Evolutionary conservation across 2,888 invertebrate species (phyloP).

Genomic region (Luperina testacea): DNA sequence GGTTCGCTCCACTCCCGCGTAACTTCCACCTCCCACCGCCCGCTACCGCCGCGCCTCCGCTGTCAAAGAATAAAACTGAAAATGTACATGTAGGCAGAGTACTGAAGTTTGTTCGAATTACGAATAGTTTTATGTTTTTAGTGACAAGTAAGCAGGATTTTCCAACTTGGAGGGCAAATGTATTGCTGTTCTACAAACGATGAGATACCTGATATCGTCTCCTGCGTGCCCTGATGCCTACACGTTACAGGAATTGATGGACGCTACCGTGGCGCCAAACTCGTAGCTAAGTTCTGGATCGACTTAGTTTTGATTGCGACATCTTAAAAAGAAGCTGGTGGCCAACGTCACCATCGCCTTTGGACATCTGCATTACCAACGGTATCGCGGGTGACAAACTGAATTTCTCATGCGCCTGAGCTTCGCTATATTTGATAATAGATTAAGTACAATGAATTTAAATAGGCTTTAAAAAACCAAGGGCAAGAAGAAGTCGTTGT

Average conservation of each 20-base stretch:
- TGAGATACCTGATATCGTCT: not conserved
- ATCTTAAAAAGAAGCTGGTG: too few species aligned
- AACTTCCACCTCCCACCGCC: conserved; percentile 65
- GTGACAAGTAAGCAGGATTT: not conserved
- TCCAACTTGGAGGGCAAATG: not conserved
- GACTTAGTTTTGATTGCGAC: not conserved
- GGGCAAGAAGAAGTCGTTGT: not conserved
- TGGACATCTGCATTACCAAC: not conserved
- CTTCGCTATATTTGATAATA: conserved; percentile 11
- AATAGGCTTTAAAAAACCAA: conserved; percentile 19
- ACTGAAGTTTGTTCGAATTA: not conserved
- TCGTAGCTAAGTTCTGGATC: not conserved
- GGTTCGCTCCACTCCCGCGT: conserved; percentile 81
- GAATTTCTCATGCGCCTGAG: not conserved
- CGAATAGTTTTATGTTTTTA: not conserved
- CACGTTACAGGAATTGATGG: not conserved
- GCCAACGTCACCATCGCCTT: not conserved
- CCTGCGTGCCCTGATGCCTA: not conserved
- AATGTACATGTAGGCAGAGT: conserved; percentile 32
- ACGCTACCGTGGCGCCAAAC: not conserved
- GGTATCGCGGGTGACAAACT: not conserved
- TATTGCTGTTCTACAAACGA: too few species aligned
- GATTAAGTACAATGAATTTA: not conserved
- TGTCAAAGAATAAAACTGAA: conserved; percentile 55
- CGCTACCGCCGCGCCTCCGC: conserved; percentile 59